Base-by-base conservation (phyloP, 2,797 vertebrate genomes). In the Enteromius radiatus region DNA sequence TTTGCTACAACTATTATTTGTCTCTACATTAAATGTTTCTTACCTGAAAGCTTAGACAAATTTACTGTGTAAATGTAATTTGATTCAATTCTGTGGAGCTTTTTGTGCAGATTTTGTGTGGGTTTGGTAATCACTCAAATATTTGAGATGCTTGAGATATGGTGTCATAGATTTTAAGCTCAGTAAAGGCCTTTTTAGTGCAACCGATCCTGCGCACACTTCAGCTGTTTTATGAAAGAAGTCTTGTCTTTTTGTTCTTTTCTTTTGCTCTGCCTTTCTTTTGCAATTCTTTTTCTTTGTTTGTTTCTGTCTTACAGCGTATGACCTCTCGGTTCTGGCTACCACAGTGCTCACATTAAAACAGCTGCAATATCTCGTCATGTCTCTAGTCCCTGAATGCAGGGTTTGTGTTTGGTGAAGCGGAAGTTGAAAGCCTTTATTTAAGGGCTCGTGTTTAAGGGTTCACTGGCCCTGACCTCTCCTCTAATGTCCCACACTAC, bases 381-480 rank as follows among this genome's bases (percentile, higher is more conserved):
- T 78, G 84, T 80, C 36, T 76, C 23, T 49, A 54, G 38, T 78
- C 77, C 63, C 83, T 67, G 63, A 84, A 82, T 71, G 79, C 80
- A 78, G 79, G 61, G 83, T 70, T 52, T 76, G 73, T 80, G 80
- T 88, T 88, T 86, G 84, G 47, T 79, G 75, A 74, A 38, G 75
- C 76, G 49, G 80, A 82, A 82, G 77, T 76, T 74, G 76, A 88
- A 78, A 74, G 78, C 73, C 76, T 88, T 88, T 83, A 82, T 88
- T 81, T 84, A 88, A 88, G 75, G 75, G 45, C 78, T 86, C 38
- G 67, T 84, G 78, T 81, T 84, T 73, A 79, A 85, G 61, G 82
- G 83, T 69, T 85, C 85, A 76, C 49, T 71, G 83, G 82, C 86
- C 86, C 88, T 89, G 88, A 89, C 85, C 88, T 87, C 81, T 86